Conservation (phyloP, 2,113 vertebrate genomes). For the Monarcha castaneiventris region DNA sequence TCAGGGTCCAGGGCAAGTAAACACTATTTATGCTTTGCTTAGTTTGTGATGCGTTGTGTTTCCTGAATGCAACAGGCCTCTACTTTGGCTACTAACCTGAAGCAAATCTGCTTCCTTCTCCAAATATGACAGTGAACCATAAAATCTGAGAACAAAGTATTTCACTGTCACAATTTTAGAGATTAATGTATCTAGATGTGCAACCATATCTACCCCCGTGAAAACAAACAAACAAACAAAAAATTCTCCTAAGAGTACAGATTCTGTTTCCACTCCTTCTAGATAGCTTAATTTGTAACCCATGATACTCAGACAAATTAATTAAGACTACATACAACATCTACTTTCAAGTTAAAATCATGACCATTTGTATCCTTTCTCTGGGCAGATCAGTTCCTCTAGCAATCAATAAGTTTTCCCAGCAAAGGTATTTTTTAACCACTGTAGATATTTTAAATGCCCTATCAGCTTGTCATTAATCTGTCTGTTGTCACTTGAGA, state of each 20-base stretch:
- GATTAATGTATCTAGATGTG: background rate
- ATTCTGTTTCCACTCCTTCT: background rate
- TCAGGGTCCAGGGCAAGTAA: background rate
- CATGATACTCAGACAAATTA: background rate
- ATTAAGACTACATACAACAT: background rate
- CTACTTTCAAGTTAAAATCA: background rate
- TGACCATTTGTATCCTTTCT: background rate
- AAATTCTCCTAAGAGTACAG: background rate
- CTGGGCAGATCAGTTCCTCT: background rate
- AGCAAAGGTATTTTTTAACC: background rate
- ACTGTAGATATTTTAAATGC: background rate
- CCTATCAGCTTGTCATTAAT: background rate
- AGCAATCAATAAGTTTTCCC: background rate
- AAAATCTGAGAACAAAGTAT: background rate
- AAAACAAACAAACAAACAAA: background rate
- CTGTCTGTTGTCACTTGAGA: background rate
- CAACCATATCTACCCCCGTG: background rate
- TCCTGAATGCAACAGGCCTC: background rate
- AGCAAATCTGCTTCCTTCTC: background rate
- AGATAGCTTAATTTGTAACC: background rate
- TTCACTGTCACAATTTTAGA: background rate
- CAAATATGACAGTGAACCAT: background rate
- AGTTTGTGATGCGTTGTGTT: background rate
- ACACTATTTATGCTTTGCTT: background rate
- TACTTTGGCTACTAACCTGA: background rate